Percentiles rank a stretch among this genome's conserved stretches.
Conservation (phyloP, 2,113 vertebrate genomes). For the Hiodon tergisus region DNA sequence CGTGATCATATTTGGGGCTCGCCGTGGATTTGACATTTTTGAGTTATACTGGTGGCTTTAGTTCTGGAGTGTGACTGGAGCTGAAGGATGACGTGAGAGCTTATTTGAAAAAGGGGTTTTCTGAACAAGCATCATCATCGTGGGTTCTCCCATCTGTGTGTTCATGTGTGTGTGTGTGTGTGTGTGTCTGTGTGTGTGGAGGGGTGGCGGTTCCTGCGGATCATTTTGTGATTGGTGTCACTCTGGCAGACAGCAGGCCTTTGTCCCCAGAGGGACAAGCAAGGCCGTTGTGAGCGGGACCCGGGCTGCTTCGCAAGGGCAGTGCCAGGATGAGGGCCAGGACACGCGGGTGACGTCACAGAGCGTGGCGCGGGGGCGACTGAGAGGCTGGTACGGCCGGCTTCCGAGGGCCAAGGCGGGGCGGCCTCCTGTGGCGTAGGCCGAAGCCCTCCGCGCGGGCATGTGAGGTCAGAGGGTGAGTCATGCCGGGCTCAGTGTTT, state of each 20-base stretch:
- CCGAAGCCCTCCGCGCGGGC: background rate
- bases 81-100: background rate
- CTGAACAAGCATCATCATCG: background rate
- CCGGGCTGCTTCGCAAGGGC: constrained; percentile 22
- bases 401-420: constrained; percentile 45
- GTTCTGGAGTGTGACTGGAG: no score
- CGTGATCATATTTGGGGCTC: no score
- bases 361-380: constrained; percentile 16
- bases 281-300: constrained; percentile 43
- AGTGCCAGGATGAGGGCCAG: constrained; percentile 22
- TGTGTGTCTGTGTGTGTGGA: background rate
- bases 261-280: constrained; percentile 54
- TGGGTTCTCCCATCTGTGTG: background rate
- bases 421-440: background rate
- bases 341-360: constrained; percentile 10
- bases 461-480: background rate
- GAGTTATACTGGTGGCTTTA: no score
- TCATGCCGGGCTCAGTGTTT: background rate
- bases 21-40: no score
- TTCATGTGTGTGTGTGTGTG: background rate
- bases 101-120: background rate
- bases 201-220: constrained; percentile 23
- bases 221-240: constrained; percentile 43
- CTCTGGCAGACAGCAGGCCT: constrained; percentile 50
- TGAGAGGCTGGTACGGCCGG: constrained; percentile 61